Evolutionary conservation across 2,888 invertebrate genomes (phyloP).

Genomic region (Mythimna impura): DNA sequence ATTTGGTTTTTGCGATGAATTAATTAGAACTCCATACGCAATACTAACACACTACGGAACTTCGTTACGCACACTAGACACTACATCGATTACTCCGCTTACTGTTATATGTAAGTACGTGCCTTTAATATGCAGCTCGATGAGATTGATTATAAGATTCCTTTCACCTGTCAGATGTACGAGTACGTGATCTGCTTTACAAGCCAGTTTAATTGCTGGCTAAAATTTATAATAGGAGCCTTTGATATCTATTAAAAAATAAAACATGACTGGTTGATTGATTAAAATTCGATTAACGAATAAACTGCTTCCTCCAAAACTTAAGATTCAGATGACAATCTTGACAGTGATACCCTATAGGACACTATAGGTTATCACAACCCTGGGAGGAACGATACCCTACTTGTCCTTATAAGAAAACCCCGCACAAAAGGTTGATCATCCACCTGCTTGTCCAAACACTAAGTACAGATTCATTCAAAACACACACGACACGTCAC

Average conservation of each 20-base stretch:
- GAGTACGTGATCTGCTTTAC: constrained; percentile 34
- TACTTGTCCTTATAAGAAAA: background rate
- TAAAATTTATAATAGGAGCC: constrained; percentile 31
- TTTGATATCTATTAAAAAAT: constrained; percentile 31
- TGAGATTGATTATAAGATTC: constrained; percentile 52
- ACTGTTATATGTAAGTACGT: constrained; percentile 32
- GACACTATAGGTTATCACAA: background rate
- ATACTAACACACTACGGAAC: constrained; percentile 38
- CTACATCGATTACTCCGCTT: constrained; percentile 32
- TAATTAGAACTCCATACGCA: constrained; percentile 46
- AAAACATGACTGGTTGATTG: constrained; percentile 12
- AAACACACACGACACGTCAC: too few species aligned
- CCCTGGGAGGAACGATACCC: background rate
- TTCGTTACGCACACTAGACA: constrained; percentile 41
- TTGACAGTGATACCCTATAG: background rate
- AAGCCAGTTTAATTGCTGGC: constrained; percentile 38
- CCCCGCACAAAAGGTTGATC: background rate
- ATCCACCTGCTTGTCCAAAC: background rate
- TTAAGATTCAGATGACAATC: background rate
- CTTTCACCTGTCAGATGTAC: constrained; percentile 53
- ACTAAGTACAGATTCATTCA: background rate
- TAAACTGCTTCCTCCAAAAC: constrained; percentile 5
- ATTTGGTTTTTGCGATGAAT: constrained; percentile 37
- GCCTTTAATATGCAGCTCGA: constrained; percentile 37
- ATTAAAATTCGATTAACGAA: constrained; percentile 22